Percentiles rank a stretch among this genome's conserved stretches.
phyloP scores from a whole-genome alignment of 2,113 vertebrate species.

The Melanostigma gelatinosum region DNA sequence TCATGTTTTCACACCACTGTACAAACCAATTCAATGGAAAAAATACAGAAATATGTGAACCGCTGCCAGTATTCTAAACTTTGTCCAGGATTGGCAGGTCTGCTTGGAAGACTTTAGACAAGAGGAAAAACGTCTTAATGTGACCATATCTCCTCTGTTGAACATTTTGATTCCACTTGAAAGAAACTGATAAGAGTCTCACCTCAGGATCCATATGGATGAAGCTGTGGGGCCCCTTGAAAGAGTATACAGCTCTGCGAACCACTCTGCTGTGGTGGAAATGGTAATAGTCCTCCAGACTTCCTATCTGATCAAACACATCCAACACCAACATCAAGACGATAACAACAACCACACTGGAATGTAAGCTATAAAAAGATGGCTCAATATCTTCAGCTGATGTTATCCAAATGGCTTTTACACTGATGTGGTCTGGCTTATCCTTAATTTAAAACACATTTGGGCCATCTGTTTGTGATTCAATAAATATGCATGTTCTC shows the following conservation, averaged over 20 bases:
- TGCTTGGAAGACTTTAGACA: not conserved
- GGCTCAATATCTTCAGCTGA: not conserved
- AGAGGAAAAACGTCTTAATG: not conserved
- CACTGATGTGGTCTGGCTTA: not conserved
- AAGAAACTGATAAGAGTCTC: not conserved
- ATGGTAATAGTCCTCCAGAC: constrained; percentile 91
- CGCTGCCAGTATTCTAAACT: constrained; percentile 4
- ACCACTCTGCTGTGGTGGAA: constrained; percentile 93
- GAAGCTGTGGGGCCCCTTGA: constrained; percentile 88
- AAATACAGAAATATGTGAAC: constrained; percentile 18
- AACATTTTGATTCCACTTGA: not conserved
- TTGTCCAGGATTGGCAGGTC: not conserved
- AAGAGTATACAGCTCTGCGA: constrained; percentile 85
- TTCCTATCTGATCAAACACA: constrained; percentile 88
- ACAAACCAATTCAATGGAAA: not conserved
- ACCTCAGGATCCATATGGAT: constrained; percentile 94
- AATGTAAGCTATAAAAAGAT: not conserved
- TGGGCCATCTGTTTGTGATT: constrained; percentile 7
- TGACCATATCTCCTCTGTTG: not conserved
- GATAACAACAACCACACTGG: not conserved
- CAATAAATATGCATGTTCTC: constrained; percentile 48
- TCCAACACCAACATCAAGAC: constrained; percentile 38
- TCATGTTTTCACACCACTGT: not conserved
- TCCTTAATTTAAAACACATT: constrained; percentile 18
- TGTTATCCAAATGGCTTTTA: not conserved